Evolutionary conservation across 2,888 invertebrate genomes (phyloP).

Genomic region (Zhuqinia jingwanae): DNA sequence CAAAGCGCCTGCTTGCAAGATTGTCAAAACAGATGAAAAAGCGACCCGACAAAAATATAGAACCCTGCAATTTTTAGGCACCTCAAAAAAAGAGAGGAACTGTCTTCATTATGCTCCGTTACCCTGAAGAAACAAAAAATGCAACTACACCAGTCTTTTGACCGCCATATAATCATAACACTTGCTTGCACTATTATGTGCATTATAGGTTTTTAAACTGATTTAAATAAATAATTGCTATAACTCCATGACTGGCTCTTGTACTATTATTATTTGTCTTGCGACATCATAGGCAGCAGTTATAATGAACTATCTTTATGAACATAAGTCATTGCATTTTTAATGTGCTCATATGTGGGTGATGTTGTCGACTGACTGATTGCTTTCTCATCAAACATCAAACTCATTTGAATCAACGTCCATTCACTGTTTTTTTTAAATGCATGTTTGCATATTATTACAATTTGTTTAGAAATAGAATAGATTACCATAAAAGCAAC

Average conservation of each 20-base stretch:
- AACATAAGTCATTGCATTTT: background rate
- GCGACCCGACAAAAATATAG: background rate
- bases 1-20: background rate
- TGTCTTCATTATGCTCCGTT: background rate
- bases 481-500: conserved; percentile 25
- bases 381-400: conserved; percentile 5
- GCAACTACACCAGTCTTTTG: background rate
- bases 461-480: conserved; percentile 28
- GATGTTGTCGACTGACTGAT: conserved; percentile 19
- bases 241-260: background rate
- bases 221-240: conserved; percentile 31
- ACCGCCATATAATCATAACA: background rate
- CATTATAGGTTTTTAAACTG: background rate
- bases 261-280: background rate
- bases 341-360: background rate
- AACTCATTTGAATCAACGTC: background rate
- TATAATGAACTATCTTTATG: background rate
- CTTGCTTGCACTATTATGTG: background rate
- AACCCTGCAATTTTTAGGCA: conserved; percentile 29
- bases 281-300: background rate
- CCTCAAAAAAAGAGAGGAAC: background rate
- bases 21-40: conserved; percentile 34
- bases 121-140: background rate
- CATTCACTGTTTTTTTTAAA: background rate
- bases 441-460: conserved; percentile 25